phyloP scores from a whole-genome alignment of 2,888 invertebrate genomes.

The Rhaphigaster nebulosa region DNA sequence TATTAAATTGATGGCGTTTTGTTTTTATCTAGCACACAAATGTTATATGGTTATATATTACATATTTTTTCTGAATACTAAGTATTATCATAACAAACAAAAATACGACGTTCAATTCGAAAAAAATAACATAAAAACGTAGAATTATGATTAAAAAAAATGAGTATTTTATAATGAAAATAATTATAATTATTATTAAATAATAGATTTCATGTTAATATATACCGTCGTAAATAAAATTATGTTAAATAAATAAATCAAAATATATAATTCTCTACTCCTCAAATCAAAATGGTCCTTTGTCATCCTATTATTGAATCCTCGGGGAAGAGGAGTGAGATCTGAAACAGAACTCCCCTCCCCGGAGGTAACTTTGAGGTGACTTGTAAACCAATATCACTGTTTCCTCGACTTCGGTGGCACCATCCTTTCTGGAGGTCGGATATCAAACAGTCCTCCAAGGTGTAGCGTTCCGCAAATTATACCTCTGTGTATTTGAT shows the following conservation, averaged over 20 bases:
- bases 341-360: not conserved
- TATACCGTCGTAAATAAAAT: no score
- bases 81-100: no score
- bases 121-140: no score
- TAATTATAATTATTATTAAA: no score
- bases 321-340: not conserved
- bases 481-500: not conserved
- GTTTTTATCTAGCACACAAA: no score
- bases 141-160: no score
- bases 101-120: no score
- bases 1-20: no score
- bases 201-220: no score
- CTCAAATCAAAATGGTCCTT: not conserved
- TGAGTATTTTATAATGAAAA: no score
- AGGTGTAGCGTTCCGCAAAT: not conserved
- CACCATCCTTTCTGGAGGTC: not conserved
- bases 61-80: no score
- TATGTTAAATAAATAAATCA: not conserved
- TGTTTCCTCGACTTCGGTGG: not conserved
- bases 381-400: conserved; percentile 32
- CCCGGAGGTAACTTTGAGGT: not conserved
- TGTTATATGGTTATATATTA: no score
- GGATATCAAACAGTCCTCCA: not conserved
- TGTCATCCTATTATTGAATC: not conserved
- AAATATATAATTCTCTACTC: not conserved